Evolutionary conservation across 2,797 vertebrate genomes (phyloP).

Genomic region (Bradypodion ventrale): DNA sequence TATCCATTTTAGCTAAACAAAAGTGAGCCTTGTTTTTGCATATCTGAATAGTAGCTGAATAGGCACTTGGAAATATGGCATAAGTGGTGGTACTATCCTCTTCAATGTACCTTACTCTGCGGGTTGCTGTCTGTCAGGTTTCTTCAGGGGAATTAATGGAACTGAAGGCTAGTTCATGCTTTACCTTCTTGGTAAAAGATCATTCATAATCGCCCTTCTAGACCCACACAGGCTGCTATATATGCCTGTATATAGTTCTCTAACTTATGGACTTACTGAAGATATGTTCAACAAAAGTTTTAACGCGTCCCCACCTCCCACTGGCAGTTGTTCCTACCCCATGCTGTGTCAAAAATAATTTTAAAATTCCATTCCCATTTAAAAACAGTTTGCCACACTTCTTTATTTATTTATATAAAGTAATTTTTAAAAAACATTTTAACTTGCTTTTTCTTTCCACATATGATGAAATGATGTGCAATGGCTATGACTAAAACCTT

Average conservation of each 20-base stretch:
- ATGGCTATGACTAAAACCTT: no score
- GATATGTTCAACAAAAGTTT: not conserved
- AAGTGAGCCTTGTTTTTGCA: not conserved
- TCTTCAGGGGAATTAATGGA: not conserved
- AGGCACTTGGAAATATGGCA: not conserved
- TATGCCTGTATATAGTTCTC: not conserved
- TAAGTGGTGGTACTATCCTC: not conserved
- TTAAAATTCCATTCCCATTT: not conserved
- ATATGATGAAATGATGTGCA: no score
- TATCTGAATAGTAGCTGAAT: not conserved
- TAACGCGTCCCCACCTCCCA: no score
- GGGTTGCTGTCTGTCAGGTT: not conserved
- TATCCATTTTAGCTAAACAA: not conserved
- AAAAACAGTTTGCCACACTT: not conserved
- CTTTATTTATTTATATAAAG: not conserved
- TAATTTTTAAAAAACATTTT: no score
- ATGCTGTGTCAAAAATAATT: not conserved
- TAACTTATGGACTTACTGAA: not conserved
- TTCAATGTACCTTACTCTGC: constrained; percentile 3
- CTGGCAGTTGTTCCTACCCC: not conserved
- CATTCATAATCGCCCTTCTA: not conserved
- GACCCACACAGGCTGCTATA: not conserved
- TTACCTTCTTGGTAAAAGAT: not conserved
- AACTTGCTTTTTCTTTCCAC: no score
- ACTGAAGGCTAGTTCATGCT: not conserved